Evolutionary conservation across 2,797 vertebrate species (phyloP).

Genomic region (Malurus splendens): DNA sequence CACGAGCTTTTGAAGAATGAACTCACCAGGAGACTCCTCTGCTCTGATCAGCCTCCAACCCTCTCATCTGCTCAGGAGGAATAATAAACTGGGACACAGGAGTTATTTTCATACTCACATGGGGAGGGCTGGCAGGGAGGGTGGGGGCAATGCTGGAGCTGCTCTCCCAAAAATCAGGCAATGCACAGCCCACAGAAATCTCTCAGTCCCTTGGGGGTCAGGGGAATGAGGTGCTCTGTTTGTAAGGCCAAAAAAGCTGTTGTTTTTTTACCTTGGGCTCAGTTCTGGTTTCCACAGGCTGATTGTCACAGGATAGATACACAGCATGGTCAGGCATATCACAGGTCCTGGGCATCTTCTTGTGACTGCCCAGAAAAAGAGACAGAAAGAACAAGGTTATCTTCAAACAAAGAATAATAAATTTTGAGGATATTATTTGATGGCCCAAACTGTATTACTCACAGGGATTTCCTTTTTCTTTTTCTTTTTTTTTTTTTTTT

Average conservation of each 20-base stretch:
- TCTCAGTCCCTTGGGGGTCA: not conserved
- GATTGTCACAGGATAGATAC: not conserved
- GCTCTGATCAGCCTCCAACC: conserved; percentile 42
- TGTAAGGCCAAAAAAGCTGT: not conserved
- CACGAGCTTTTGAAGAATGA: conserved; percentile 35
- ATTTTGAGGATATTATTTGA: not conserved
- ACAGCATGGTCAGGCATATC: fast-evolving
- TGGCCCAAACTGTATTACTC: not conserved
- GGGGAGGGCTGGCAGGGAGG: not conserved
- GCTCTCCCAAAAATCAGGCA: not conserved
- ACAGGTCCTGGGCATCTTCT: not conserved
- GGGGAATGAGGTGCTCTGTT: not conserved
- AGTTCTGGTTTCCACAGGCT: not conserved
- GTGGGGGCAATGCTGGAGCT: not conserved
- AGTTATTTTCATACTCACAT: not conserved
- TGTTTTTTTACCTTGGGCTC: not conserved
- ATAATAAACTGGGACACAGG: not conserved
- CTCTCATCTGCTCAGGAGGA: conserved; percentile 7
- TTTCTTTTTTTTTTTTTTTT: not conserved
- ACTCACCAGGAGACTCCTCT: conserved; percentile 29
- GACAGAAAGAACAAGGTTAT: not conserved
- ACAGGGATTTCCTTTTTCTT: no score
- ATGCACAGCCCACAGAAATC: fast-evolving
- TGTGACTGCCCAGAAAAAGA: not conserved
- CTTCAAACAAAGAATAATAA: not conserved